Conservation (phyloP, 2,113 vertebrate species). For the Rana temporaria region DNA sequence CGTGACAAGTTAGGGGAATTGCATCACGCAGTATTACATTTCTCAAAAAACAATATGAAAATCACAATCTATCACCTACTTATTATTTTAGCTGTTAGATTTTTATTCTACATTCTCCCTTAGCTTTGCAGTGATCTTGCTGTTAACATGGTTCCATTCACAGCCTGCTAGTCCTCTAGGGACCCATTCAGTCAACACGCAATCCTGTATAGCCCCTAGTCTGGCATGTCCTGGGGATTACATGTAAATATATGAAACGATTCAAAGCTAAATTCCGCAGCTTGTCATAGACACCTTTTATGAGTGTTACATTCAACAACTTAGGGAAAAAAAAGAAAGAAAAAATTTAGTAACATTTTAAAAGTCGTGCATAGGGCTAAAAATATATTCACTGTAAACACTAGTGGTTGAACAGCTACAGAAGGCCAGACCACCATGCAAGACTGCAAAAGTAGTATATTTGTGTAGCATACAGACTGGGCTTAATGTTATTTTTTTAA, state of each 20-base stretch:
- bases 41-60: not conserved
- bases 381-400: slow-evolving; percentile 58
- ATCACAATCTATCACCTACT: not conserved
- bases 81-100: slow-evolving; percentile 6
- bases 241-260: slow-evolving; percentile 53
- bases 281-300: slow-evolving; percentile 51
- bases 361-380: slow-evolving; percentile 51
- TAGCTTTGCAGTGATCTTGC: slow-evolving; percentile 1
- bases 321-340: not conserved
- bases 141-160: slow-evolving; percentile 30
- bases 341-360: slow-evolving; percentile 46
- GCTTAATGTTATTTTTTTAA: not conserved
- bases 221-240: slow-evolving; percentile 52
- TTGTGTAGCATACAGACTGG: slow-evolving; percentile 32
- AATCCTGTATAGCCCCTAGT: slow-evolving; percentile 31
- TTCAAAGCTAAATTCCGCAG: slow-evolving; percentile 53
- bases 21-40: not conserved
- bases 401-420: slow-evolving; percentile 46
- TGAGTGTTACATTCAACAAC: slow-evolving; percentile 47
- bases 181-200: slow-evolving; percentile 32
- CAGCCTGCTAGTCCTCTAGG: not conserved
- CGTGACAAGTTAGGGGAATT: no score
- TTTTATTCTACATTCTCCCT: not conserved
- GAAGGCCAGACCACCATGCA: slow-evolving; percentile 49
- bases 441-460: slow-evolving; percentile 42